phyloP scores from a whole-genome alignment of 2,888 invertebrate species.

The Orchesellides sinensis region DNA sequence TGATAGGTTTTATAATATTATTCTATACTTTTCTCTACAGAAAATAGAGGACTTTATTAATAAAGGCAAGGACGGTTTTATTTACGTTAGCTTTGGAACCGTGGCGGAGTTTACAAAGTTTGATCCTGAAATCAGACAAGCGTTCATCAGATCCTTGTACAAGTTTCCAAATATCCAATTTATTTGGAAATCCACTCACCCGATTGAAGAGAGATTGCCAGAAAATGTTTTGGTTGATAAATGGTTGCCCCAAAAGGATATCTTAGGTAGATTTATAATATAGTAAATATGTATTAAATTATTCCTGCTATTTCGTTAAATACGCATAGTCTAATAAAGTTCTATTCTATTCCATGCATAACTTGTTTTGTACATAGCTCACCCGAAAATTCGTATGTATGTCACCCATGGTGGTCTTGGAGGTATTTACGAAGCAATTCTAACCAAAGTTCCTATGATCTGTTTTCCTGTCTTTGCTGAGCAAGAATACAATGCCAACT shows the following conservation, averaged over 20 bases:
- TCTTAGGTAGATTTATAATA: conserved; percentile 32
- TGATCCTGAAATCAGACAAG: conserved; percentile 24
- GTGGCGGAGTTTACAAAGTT: conserved; percentile 48
- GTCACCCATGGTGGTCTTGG: conserved; percentile 70
- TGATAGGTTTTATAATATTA: too few species aligned
- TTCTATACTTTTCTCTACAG: background rate
- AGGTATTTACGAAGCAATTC: conserved; percentile 69
- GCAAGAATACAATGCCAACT: conserved; percentile 70
- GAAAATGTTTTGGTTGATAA: conserved; percentile 34
- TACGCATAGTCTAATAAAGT: background rate
- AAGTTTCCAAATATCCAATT: conserved; percentile 51
- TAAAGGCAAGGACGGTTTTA: conserved; percentile 49
- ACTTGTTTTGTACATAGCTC: conserved; percentile 36
- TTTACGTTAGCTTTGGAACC: conserved; percentile 66
- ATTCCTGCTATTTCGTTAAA: background rate
- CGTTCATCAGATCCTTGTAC: conserved; percentile 37
- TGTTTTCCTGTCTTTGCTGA: conserved; percentile 67
- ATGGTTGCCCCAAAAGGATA: conserved; percentile 50
- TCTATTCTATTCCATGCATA: background rate
- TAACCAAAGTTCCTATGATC: conserved; percentile 63
- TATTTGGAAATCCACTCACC: conserved; percentile 57
- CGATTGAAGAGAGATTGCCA: conserved; percentile 22
- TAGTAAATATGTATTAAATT: background rate
- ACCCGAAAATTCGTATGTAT: conserved; percentile 67
- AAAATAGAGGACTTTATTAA: conserved; percentile 57